phyloP scores from a whole-genome alignment of 2,113 vertebrate species.

The Chamaetylas fuelleborni region DNA sequence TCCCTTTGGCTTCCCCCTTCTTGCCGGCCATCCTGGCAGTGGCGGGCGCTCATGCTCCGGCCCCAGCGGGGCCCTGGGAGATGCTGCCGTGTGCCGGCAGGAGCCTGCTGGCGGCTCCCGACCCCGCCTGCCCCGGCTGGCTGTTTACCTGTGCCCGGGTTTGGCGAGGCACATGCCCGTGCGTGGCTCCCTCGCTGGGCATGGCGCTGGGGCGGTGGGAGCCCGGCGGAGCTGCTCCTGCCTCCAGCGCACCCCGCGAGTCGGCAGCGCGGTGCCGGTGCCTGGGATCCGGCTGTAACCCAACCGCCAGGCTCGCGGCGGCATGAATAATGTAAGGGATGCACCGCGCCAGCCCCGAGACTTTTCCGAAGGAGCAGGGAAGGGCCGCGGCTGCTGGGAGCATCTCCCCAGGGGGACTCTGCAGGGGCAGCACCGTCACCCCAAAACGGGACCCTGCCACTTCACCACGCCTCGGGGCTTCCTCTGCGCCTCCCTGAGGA shows the following conservation, averaged over 20 bases:
- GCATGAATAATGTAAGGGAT: slow-evolving; percentile 89
- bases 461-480: rapidly evolving
- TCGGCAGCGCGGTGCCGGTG: slow-evolving; percentile 66
- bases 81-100: not conserved
- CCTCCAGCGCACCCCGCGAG: not conserved
- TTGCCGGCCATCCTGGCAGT: slow-evolving; percentile 79
- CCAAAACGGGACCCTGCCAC: not conserved
- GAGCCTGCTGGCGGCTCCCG: not conserved
- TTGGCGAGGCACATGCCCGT: not conserved
- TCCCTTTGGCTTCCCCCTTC: slow-evolving; percentile 69
- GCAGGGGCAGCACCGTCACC: rapidly evolving
- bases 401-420: rapidly evolving
- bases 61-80: not conserved
- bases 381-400: not conserved
- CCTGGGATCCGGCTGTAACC: slow-evolving; percentile 80
- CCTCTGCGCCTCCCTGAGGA: not conserved
- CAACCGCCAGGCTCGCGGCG: slow-evolving; percentile 76
- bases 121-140: not conserved
- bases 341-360: slow-evolving; percentile 79
- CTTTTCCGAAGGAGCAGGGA: slow-evolving; percentile 72
- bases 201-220: not conserved
- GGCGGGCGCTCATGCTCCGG: slow-evolving; percentile 57
- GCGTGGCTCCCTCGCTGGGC: not conserved
- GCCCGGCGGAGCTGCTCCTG: not conserved
- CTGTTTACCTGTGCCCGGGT: slow-evolving; percentile 13